Evolutionary conservation across 2,113 vertebrate genomes (phyloP).

Genomic region (Rhinolophus sinicus): DNA sequence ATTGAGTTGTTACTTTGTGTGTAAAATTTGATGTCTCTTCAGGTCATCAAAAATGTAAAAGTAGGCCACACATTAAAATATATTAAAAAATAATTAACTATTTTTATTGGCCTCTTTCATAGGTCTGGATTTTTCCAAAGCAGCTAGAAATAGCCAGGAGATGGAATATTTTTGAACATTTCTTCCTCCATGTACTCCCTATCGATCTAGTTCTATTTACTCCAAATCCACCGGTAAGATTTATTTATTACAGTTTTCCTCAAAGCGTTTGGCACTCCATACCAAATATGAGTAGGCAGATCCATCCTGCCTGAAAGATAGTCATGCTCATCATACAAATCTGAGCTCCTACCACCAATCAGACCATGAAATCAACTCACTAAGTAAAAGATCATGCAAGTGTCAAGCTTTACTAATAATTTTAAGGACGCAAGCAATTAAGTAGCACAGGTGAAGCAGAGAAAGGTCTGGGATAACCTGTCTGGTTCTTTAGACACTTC

Average conservation of each 20-base stretch:
- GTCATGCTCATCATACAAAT: neutral
- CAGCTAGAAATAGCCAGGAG: neutral
- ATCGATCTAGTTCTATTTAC: neutral
- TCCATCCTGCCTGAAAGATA: neutral
- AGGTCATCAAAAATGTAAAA: neutral
- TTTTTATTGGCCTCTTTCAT: neutral
- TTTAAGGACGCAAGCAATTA: neutral
- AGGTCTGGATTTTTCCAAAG: neutral
- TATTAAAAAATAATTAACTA: neutral
- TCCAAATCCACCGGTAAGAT: neutral
- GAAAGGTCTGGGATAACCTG: fast-evolving
- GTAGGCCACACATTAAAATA: neutral
- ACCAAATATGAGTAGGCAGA: neutral
- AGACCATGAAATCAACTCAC: neutral
- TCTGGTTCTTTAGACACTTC: neutral
- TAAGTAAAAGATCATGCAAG: neutral
- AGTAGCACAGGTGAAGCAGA: neutral
- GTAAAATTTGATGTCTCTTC: neutral
- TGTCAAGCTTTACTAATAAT: neutral
- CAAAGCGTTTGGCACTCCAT: neutral
- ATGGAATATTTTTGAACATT: neutral
- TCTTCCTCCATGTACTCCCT: neutral
- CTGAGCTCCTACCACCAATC: neutral
- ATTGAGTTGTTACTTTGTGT: neutral
- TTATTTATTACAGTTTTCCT: neutral